These are phyloP conservation scores for Yponomeuta cagnagella DNA, from an alignment of 2,888 invertebrate genomes.

Conservation along the genomic window DNA sequence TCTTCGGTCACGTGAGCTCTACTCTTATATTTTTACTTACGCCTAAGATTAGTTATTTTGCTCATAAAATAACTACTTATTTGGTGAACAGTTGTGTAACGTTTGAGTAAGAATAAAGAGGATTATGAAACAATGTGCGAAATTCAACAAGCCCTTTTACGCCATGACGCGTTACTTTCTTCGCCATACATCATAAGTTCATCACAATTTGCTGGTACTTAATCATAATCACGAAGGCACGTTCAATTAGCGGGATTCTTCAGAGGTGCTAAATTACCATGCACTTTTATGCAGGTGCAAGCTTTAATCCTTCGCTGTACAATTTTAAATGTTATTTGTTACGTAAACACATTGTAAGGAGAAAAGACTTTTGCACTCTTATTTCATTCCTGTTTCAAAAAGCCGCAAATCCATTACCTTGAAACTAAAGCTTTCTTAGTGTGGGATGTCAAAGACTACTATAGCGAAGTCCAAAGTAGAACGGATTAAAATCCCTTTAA, in stretches of 20 bases:
- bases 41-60: background rate
- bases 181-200: background rate
- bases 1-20: background rate
- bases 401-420: background rate
- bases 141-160: background rate
- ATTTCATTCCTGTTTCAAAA: background rate
- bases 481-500: slow-evolving; percentile 8
- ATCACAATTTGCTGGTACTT: background rate
- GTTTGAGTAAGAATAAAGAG: background rate
- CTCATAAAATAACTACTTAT: background rate
- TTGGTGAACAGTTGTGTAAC: background rate
- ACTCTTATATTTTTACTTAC: background rate
- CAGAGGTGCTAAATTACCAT: background rate
- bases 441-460: background rate
- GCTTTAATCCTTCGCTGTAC: background rate
- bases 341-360: background rate
- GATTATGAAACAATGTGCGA: background rate
- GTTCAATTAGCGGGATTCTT: background rate
- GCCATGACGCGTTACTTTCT: background rate
- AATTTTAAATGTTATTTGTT: slow-evolving; percentile 11
- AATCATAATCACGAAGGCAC: slow-evolving; percentile 3
- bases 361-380: background rate
- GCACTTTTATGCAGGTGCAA: background rate
- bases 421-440: background rate
- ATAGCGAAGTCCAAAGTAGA: background rate